These are phyloP conservation scores for Lasioglossum calceatum DNA, from an alignment of 2,888 invertebrate genomes.

Conservation along the genomic window DNA sequence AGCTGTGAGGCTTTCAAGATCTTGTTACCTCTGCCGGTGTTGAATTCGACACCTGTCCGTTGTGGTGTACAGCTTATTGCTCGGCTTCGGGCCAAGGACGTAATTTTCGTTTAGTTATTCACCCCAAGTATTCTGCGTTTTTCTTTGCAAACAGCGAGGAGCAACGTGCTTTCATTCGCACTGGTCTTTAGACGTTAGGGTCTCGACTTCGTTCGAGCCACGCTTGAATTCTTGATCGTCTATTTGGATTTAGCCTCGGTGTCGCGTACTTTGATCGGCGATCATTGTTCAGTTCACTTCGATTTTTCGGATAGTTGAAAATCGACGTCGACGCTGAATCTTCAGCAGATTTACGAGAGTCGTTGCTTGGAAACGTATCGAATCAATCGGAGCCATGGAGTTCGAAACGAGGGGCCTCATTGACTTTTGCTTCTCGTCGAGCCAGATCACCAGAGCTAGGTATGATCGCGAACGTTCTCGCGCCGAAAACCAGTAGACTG, in stretches of 20 bases:
- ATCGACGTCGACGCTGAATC: constrained; percentile 55
- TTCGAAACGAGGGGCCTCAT: constrained; percentile 79
- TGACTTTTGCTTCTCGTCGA: constrained; percentile 76
- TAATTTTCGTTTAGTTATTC: background rate
- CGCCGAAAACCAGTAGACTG: background rate
- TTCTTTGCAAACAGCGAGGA: background rate
- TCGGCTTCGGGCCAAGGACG: background rate
- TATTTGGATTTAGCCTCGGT: background rate
- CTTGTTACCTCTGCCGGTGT: background rate
- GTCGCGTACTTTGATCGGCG: background rate
- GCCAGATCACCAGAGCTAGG: constrained; percentile 77
- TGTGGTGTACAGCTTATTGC: background rate
- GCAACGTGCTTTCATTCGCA: background rate
- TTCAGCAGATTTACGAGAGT: background rate
- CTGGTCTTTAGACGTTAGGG: background rate
- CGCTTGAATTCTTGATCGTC: background rate
- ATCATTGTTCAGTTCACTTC: constrained; percentile 46
- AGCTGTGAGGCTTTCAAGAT: background rate
- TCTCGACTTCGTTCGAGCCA: background rate
- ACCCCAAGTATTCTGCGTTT: background rate
- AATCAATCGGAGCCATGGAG: constrained; percentile 72
- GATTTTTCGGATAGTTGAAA: constrained; percentile 60
- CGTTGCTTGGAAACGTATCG: background rate
- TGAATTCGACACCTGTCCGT: background rate
- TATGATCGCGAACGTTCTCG: constrained; percentile 54